Evolutionary conservation across 2,888 invertebrate species (phyloP).

Genomic region (Agriotes lineatus): DNA sequence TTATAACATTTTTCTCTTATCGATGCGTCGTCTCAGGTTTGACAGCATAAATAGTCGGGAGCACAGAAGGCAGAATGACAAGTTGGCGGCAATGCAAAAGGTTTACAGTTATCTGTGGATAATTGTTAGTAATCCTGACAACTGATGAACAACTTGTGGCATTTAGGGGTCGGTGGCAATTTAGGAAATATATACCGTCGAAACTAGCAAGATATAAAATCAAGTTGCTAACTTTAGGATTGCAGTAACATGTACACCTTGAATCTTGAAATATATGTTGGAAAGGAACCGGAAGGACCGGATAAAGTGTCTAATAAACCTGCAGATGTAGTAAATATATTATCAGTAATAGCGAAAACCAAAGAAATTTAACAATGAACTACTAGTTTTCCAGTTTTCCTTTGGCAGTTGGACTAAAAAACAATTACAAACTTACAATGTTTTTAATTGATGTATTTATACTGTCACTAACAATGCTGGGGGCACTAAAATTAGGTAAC

Average conservation of each 20-base stretch:
- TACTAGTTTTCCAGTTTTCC: not conserved
- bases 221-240: not conserved
- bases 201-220: not conserved
- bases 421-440: not conserved
- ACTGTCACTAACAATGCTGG: too few species aligned
- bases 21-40: not conserved
- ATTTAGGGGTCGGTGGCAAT: not conserved
- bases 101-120: not conserved
- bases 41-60: not conserved
- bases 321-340: not conserved
- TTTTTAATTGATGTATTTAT: too few species aligned
- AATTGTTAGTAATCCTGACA: not conserved
- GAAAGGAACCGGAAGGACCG: not conserved
- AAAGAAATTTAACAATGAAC: not conserved
- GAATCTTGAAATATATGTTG: not conserved
- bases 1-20: not conserved
- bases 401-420: not conserved
- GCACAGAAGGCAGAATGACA: not conserved
- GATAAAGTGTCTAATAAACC: not conserved
- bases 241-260: not conserved
- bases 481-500: too few species aligned
- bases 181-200: too few species aligned
- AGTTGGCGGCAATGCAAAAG: not conserved
- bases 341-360: not conserved
- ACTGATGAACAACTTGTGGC: too few species aligned